phyloP scores from a whole-genome alignment of 1,140 invertebrate species.

The Drosophila malerkotliana region DNA sequence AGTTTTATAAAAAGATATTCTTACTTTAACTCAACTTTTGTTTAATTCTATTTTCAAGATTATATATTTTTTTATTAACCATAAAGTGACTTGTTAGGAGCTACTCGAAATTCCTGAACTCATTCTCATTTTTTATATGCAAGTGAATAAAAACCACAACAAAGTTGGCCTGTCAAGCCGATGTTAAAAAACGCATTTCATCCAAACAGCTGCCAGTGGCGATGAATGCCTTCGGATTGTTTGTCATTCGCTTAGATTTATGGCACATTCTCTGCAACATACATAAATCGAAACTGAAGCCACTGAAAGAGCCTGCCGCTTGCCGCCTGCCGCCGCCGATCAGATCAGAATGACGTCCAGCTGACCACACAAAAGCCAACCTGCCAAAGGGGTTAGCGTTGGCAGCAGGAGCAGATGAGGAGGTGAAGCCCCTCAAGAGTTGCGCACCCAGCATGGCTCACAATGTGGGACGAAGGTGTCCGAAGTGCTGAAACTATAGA shows the following conservation, averaged over 20 bases:
- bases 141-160: constrained; percentile 15
- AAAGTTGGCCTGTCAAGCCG: constrained; percentile 34
- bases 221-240: constrained; percentile 53
- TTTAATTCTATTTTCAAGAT: not conserved
- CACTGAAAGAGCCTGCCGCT: constrained; percentile 5
- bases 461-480: constrained; percentile 46
- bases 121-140: not conserved
- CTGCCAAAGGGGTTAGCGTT: constrained; percentile 16
- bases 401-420: constrained; percentile 12
- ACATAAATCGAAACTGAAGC: constrained; percentile 56
- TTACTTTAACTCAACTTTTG: not conserved
- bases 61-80: not conserved
- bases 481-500: constrained; percentile 33
- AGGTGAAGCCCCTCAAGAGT: constrained; percentile 60
- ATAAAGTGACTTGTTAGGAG: not conserved
- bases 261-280: constrained; percentile 53
- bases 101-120: not conserved
- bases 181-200: constrained; percentile 46
- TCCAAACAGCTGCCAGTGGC: constrained; percentile 44
- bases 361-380: constrained; percentile 54
- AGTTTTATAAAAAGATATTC: not conserved
- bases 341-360: constrained; percentile 52
- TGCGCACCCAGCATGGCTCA: constrained; percentile 31
- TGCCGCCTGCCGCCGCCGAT: constrained; percentile 33
- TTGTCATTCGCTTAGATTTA: constrained; percentile 62